Percentiles rank a stretch among this genome's conserved stretches.
These are phyloP conservation scores for Macrotus californicus DNA, from an alignment of 2,113 vertebrate species.

Conservation along the genomic window DNA sequence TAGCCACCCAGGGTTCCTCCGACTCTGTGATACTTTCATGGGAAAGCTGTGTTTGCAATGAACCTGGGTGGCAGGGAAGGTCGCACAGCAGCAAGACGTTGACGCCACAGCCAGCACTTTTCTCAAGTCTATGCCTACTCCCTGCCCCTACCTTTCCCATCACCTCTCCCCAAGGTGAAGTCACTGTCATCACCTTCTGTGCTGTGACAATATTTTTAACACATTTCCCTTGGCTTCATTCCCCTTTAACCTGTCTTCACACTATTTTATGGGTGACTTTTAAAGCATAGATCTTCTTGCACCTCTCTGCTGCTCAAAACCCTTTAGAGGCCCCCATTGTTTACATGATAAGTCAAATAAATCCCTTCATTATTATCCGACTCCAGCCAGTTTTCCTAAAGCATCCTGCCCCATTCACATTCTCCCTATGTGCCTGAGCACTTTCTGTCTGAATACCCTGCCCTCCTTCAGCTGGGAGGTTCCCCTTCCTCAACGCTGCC, in stretches of 20 bases:
- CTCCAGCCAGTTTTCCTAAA: neutral
- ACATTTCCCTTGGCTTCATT: neutral
- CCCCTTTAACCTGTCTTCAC: neutral
- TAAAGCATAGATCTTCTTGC: neutral
- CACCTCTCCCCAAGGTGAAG: neutral
- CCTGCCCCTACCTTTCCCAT: neutral
- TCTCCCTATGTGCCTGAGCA: rapidly evolving
- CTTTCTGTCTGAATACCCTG: neutral
- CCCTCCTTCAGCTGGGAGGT: neutral
- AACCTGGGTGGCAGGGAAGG: neutral
- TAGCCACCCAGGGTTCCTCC: neutral
- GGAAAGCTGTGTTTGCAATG: neutral
- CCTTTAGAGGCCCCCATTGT: neutral
- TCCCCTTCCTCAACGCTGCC: neutral
- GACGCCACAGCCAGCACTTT: neutral
- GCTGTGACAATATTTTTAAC: neutral
- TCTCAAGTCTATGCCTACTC: neutral
- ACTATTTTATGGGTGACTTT: neutral
- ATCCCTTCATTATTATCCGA: neutral
- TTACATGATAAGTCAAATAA: neutral
- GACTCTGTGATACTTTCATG: neutral
- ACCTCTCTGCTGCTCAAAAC: neutral
- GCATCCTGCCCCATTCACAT: neutral
- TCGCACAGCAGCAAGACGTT: rapidly evolving
- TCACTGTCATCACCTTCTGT: neutral